These are phyloP conservation scores for Sylvia atricapilla DNA, from an alignment of 2,113 vertebrate genomes.

Conservation along the genomic window DNA sequence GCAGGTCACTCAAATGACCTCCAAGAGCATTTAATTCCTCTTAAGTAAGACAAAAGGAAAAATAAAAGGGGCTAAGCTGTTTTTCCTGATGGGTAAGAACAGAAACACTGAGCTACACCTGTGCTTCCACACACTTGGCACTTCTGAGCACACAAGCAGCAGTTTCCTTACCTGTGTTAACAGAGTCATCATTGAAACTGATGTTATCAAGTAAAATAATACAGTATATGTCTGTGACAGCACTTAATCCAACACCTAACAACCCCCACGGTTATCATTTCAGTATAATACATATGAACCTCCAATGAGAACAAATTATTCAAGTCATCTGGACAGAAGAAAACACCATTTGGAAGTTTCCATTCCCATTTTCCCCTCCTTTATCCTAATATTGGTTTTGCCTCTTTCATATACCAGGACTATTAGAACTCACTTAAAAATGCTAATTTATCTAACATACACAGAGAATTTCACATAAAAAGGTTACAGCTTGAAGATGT, in stretches of 20 bases:
- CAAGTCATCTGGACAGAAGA: not conserved
- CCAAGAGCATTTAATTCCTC: not conserved
- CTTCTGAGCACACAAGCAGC: not conserved
- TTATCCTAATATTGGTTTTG: not conserved
- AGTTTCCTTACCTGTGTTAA: not conserved
- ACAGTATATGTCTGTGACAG: accelerated
- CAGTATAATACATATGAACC: not conserved
- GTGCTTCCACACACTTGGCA: not conserved
- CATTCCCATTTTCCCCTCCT: not conserved
- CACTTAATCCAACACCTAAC: not conserved
- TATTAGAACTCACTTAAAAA: not conserved
- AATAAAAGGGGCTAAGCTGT: not conserved
- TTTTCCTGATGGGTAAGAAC: not conserved
- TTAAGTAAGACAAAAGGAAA: not conserved
- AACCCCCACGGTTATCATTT: not conserved
- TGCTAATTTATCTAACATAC: not conserved
- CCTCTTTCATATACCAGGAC: not conserved
- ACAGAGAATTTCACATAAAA: not conserved
- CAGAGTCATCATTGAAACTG: not conserved
- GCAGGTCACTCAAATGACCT: not conserved
- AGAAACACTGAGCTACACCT: not conserved
- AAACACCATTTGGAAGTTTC: not conserved
- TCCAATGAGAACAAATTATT: not conserved
- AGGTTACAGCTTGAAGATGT: not conserved
- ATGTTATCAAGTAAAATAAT: not conserved